Base-by-base conservation (phyloP, 1,140 invertebrate species). In the Nasonia longicornis region DNA sequence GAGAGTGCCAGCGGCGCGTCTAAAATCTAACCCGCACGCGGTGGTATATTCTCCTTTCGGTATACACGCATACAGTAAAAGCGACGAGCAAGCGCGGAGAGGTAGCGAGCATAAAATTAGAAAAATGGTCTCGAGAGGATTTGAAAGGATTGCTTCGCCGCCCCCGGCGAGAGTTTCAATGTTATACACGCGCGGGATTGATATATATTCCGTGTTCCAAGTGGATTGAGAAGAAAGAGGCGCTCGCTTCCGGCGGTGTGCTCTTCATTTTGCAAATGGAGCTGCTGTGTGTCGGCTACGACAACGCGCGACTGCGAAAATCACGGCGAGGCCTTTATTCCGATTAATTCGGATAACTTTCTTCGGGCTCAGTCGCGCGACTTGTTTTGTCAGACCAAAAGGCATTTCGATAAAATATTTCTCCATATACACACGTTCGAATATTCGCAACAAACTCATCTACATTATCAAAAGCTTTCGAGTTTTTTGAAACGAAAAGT, bases 41-140 rank as follows among this genome's bases (percentile, higher is more conserved):
- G 31, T 0, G 11, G 35, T 20, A 20, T 14, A 35, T 11, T 26
- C 29, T 26, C 20, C 10, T 7, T 38, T 2, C 8, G 2, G 29
- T 16, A 35, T 1, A 12, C 31, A 12, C 31, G 31, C n/a, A 52
- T 66, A n/a, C 31, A 35, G 31, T 87, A 87, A 86, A 87, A 84
- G 82, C 80, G 75, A 84, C 77, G 79, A 82, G 82, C 82, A 81
- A 79, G 79, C 77, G 80, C 63, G 83, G 82, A 80, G 22, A 82
- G 71, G 80, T 74, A 71, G 81, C 66, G 72, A 86, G 86, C 86
- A 87, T 87, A 86, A 87, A 87, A 87, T 88, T 87, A 87, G 85
- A 87, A 85, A 86, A 88, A 88, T 85, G 83, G 83, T 85, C 84
- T 86, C 85, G 84, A 86, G 85, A 87, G 86, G 85, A 87, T 87